These are phyloP conservation scores for Meiosimyza platycephala DNA, from an alignment of 2,888 invertebrate genomes.

Conservation along the genomic window DNA sequence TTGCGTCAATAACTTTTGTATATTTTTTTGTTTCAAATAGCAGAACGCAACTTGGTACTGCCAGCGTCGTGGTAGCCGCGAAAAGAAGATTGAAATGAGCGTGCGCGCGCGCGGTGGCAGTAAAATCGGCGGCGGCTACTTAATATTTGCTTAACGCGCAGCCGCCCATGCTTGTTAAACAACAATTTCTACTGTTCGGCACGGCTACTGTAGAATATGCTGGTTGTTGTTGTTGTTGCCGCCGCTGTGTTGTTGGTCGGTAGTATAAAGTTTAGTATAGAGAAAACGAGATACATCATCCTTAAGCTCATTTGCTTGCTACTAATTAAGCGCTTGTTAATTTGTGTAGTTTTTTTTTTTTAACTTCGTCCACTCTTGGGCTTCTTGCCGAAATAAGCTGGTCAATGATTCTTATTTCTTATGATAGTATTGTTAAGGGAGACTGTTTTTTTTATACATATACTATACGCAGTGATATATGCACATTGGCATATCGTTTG, in stretches of 20 bases:
- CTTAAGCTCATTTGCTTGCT: too few species aligned
- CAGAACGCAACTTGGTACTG: background rate
- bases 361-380: too few species aligned
- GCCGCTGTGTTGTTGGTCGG: background rate
- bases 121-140: background rate
- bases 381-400: too few species aligned
- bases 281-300: background rate
- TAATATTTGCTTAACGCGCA: constrained; percentile 6
- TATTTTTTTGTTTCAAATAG: background rate
- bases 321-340: too few species aligned
- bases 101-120: background rate
- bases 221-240: background rate
- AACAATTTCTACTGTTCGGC: constrained; percentile 7
- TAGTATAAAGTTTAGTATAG: background rate
- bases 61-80: background rate
- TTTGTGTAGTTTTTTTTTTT: too few species aligned
- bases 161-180: constrained; percentile 18
- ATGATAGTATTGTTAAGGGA: too few species aligned
- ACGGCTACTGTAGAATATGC: constrained; percentile 11
- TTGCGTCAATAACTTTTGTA: background rate
- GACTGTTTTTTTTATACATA: too few species aligned
- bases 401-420: too few species aligned
- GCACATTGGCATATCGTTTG: too few species aligned
- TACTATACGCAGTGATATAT: too few species aligned
- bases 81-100: background rate